phyloP scores from a whole-genome alignment of 2,113 vertebrate species.

The Mobula birostris region DNA sequence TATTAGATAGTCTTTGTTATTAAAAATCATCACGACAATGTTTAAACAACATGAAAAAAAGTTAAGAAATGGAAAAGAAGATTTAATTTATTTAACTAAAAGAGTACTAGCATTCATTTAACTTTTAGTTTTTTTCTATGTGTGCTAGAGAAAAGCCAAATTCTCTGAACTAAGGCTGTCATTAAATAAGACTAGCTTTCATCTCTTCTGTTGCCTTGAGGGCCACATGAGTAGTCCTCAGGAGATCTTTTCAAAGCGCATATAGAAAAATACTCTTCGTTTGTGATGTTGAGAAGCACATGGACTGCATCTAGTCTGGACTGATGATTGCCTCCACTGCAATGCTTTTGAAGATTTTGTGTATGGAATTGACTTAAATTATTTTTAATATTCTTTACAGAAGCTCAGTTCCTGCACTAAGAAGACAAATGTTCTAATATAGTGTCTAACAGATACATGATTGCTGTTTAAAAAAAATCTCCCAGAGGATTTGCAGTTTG shows the following conservation, averaged over 20 bases:
- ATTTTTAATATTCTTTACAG: background rate
- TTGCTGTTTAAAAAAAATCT: background rate
- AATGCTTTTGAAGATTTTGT: background rate
- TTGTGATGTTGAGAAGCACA: background rate
- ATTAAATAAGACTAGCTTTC: background rate
- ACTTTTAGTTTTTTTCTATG: background rate
- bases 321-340: background rate
- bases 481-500: constrained; percentile 13
- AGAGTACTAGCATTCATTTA: background rate
- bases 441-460: background rate
- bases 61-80: no score
- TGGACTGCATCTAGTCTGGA: background rate
- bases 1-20: no score
- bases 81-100: no score
- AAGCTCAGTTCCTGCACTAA: background rate
- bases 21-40: no score
- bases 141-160: background rate
- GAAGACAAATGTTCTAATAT: background rate
- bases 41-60: no score
- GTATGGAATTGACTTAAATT: background rate
- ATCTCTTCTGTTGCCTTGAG: constrained; percentile 4
- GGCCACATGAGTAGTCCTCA: constrained; percentile 1
- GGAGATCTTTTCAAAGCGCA: background rate
- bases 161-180: background rate
- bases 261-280: background rate